These are phyloP conservation scores for Caradrina clavipalpis DNA, from an alignment of 2,888 invertebrate species.

Conservation along the genomic window DNA sequence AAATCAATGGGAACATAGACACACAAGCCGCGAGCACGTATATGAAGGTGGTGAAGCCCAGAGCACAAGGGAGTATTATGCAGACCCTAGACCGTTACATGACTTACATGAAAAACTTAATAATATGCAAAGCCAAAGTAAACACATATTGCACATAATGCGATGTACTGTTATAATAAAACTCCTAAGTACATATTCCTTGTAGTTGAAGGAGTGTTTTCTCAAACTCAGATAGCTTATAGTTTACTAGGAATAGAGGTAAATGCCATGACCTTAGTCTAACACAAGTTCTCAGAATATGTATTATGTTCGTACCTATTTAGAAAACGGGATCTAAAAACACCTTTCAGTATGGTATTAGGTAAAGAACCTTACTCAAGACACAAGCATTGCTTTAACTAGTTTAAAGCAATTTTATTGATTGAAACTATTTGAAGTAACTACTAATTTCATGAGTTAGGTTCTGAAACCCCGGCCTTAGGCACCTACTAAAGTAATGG, in stretches of 20 bases:
- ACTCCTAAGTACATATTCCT: neutral
- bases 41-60: conserved; percentile 29
- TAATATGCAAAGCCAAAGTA: conserved; percentile 8
- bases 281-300: neutral
- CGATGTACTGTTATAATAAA: conserved; percentile 1
- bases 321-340: neutral
- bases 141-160: too few species aligned
- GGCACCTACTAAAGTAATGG: neutral
- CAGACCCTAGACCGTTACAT: conserved; percentile 7
- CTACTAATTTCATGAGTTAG: too few species aligned
- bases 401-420: too few species aligned
- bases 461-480: neutral
- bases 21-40: conserved; percentile 26
- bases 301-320: neutral
- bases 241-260: conserved; percentile 6
- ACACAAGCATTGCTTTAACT: too few species aligned
- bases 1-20: conserved; percentile 68
- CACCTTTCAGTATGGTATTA: neutral
- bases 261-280: neutral
- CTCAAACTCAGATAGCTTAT: neutral
- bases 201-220: neutral
- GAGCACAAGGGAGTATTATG: neutral
- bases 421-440: too few species aligned
- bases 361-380: too few species aligned
- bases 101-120: conserved; percentile 11